Conservation (phyloP, 2,888 invertebrate genomes). For the Cactoblastis cactorum region DNA sequence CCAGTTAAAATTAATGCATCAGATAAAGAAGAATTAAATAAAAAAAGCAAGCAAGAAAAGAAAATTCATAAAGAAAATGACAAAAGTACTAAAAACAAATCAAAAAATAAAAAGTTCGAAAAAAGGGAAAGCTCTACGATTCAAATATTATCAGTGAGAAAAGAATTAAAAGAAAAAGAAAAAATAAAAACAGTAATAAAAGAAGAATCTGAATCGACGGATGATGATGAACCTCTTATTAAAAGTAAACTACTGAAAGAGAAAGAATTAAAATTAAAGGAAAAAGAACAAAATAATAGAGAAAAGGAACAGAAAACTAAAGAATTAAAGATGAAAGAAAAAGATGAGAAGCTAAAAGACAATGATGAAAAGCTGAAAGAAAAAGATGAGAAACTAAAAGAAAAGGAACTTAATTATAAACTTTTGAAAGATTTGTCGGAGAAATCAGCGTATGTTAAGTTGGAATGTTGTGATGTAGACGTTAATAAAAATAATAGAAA, state of each 20-base stretch:
- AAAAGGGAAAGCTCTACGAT: constrained; percentile 30
- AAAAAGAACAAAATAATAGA: background rate
- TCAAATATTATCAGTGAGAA: constrained; percentile 29
- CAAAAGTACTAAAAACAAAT: constrained; percentile 40
- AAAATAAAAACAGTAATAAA: constrained; percentile 45
- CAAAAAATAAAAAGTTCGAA: constrained; percentile 39
- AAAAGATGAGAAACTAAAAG: constrained; percentile 1
- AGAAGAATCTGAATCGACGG: constrained; percentile 62
- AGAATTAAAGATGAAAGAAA: background rate
- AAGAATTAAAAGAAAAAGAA: constrained; percentile 40
- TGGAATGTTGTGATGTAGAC: constrained; percentile 72
- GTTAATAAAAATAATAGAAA: constrained; percentile 60
- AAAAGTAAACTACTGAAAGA: constrained; percentile 67
- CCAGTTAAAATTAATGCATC: background rate
- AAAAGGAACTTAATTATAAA: constrained; percentile 48
- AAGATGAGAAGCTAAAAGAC: background rate
- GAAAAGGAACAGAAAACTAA: background rate
- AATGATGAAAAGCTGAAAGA: background rate
- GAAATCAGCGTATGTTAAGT: constrained; percentile 70
- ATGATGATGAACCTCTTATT: constrained; percentile 67
- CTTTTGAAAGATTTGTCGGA: constrained; percentile 67
- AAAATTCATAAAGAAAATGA: constrained; percentile 41
- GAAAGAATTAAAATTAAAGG: constrained; percentile 42
- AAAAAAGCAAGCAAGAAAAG: constrained; percentile 36
- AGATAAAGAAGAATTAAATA: constrained; percentile 27